Conservation (phyloP, 2,797 vertebrate genomes). For the Hydrophis major region DNA sequence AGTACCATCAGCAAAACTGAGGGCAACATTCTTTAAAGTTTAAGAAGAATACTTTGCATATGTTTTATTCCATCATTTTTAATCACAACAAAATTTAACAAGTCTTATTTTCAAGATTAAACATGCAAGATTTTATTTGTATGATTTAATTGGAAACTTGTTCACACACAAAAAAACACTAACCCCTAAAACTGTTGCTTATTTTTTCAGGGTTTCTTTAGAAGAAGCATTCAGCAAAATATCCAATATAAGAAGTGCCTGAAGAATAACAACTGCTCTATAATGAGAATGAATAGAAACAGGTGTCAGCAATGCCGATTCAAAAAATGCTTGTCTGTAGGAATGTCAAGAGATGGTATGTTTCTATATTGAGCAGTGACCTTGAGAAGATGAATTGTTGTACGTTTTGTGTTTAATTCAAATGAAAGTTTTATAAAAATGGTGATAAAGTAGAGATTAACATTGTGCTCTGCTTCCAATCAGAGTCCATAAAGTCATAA, state of each 20-base stretch:
- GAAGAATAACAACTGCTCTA: conserved; percentile 95
- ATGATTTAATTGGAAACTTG: neutral
- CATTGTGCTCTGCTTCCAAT: neutral
- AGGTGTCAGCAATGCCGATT: conserved; percentile 98
- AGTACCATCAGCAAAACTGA: neutral
- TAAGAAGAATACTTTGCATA: neutral
- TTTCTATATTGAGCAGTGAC: conserved; percentile 33
- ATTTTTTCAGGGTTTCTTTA: conserved; percentile 89
- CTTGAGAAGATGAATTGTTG: conserved; percentile 13
- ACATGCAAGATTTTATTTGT: neutral
- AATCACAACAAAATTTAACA: neutral
- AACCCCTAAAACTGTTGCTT: conserved; percentile 15
- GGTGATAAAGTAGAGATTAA: neutral
- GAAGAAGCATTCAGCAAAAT: conserved; percentile 98
- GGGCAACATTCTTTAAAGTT: too few relatives aligned
- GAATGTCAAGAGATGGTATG: conserved; percentile 98
- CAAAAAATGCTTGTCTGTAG: conserved; percentile 95
- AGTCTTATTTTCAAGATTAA: neutral
- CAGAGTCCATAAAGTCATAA: neutral
- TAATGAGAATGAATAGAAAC: conserved; percentile 97
- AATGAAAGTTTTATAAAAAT: neutral
- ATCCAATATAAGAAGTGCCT: conserved; percentile 99
- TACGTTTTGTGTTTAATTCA: conserved; percentile 21
- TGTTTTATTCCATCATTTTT: neutral
- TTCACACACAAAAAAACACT: neutral